Evolutionary conservation across 35 echinoderm and acorn worm genomes (phyloP), one percentile per base, ranked within the genome.

Genomic region (Apostichopus parvimensis): DNA sequence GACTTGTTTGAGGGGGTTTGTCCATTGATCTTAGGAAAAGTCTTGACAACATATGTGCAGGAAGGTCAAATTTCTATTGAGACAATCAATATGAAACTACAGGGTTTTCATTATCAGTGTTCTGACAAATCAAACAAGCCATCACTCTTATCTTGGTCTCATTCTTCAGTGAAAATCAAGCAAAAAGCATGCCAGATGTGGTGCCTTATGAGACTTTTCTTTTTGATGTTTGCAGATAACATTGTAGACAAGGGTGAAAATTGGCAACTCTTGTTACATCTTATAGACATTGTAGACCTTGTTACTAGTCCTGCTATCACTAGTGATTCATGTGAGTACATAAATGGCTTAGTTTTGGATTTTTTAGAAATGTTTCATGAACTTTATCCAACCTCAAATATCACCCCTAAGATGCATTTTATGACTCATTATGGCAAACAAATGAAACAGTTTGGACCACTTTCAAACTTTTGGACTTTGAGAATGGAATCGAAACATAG

Each of bases 121-220:
- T 80, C 0, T 54, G 78, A 80, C 1, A 80, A 52, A 21, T 80
- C 24, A 34, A 34, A 72, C 54, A 88, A 76, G 71, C 92, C 82
- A 13, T 87, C 80, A 54, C 57, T 34, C 56, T 73, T 93, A 61
- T 66, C 83, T 26, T 85, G 78, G 59, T 23, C 80, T 21, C 13
- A 18, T 14, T 84, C 55, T 9, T 26, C 56, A 34, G 80, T 93
- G 15, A 56, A 9, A 15, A 6, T 93, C 6, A 93, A 87, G 54
- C 82, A 93, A 82, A 77, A 85, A 66, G 92, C 92, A 75, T 54
- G 56, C 18, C 92, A 93, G 54, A 66, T 59, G 57, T 93, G 92
- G 92, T 93, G 92, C 53, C 22, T 93, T 1, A 87, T 87, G 62
- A 2, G 85, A 23, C 85, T 87, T 21, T 60, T 68, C 0, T 87